A percentile compares a stretch with the other conserved stretches of the same genome.
Conservation (phyloP, 2,113 vertebrate species). For the Psettodes erumei region DNA sequence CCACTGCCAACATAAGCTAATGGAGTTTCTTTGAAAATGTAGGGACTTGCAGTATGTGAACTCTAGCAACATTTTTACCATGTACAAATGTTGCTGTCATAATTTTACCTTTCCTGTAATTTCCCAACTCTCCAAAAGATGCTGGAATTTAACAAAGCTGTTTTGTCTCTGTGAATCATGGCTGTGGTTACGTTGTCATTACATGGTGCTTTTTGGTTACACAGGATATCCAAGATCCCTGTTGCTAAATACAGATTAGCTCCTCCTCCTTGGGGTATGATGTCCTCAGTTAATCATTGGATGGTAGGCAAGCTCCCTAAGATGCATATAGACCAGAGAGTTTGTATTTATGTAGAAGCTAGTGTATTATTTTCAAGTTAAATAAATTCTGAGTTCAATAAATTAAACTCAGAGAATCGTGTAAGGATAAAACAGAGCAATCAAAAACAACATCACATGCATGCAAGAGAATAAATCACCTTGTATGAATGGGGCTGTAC, state of each 20-base stretch:
- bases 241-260: conserved; percentile 37
- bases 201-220: conserved; percentile 10
- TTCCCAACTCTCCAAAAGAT: not conserved
- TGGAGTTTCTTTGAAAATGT: not conserved
- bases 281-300: conserved; percentile 33
- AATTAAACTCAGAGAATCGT: not conserved
- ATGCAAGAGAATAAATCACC: not conserved
- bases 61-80: not conserved
- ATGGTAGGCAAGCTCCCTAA: conserved; percentile 5
- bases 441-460: not conserved
- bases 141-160: too few relatives aligned
- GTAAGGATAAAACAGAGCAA: not conserved
- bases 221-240: conserved; percentile 50
- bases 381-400: too few relatives aligned
- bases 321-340: not conserved
- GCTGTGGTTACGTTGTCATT: conserved; percentile 1
- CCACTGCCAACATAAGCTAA: not conserved
- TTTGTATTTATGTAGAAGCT: not conserved
- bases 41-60: not conserved
- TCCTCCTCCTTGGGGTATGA: conserved; percentile 38
- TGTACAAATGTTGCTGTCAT: not conserved
- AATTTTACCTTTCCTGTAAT: too few relatives aligned
- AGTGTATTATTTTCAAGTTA: too few relatives aligned
- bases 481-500: not conserved
- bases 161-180: not conserved